phyloP scores from a whole-genome alignment of 2,113 vertebrate species.

The Scomber colias region DNA sequence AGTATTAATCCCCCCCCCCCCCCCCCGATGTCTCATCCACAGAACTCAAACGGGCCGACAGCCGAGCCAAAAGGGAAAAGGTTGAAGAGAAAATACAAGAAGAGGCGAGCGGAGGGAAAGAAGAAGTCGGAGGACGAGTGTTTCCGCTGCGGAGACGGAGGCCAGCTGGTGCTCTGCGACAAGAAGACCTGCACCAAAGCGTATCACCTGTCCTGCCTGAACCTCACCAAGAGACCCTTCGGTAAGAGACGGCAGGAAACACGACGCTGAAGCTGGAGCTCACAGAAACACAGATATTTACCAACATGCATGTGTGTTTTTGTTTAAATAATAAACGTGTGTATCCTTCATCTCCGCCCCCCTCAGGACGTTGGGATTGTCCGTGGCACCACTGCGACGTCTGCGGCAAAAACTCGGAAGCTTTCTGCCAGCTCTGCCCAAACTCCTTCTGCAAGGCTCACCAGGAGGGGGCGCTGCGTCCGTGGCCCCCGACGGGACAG shows the following conservation, averaged over 20 bases:
- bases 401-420: constrained; percentile 93
- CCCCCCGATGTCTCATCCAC: background rate
- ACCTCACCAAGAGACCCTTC: constrained; percentile 95
- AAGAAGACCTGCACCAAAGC: constrained; percentile 96
- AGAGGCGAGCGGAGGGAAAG: constrained; percentile 81
- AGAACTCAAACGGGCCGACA: constrained; percentile 84
- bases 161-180: constrained; percentile 94
- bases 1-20: too few relatives aligned
- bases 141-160: constrained; percentile 96
- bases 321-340: background rate
- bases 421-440: constrained; percentile 96
- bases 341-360: rapidly evolving
- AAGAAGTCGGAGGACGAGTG: constrained; percentile 95
- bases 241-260: constrained; percentile 82
- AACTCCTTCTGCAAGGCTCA: constrained; percentile 98
- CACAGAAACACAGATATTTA: too few relatives aligned
- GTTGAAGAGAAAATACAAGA: constrained; percentile 91
- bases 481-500: constrained; percentile 83
- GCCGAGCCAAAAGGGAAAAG: constrained; percentile 93
- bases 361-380: constrained; percentile 96
- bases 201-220: constrained; percentile 95
- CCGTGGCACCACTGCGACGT: constrained; percentile 99
- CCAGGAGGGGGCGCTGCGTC: constrained; percentile 88
- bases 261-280: too few relatives aligned
- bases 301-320: too few relatives aligned